A percentile compares a stretch with the other conserved stretches of the same genome.
phyloP scores from a whole-genome alignment of 2,797 vertebrate genomes.

The Eurystomus glaucurus region DNA sequence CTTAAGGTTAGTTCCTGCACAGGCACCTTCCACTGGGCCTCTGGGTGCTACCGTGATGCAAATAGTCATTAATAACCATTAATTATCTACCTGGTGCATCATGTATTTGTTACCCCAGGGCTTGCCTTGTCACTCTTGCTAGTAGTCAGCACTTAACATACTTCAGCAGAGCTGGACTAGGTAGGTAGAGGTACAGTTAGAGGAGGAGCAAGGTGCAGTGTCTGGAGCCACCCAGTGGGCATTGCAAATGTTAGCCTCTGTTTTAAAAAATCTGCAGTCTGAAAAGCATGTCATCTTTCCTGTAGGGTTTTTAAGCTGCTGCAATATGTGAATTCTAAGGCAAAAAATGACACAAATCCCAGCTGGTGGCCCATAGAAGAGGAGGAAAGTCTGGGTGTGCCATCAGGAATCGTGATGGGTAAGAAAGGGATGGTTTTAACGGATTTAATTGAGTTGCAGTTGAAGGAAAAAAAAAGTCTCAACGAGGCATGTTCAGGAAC shows the following conservation, averaged over 20 bases:
- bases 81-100: neutral
- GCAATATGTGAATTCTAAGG: neutral
- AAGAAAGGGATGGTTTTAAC: neutral
- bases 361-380: neutral
- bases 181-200: neutral
- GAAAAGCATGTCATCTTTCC: neutral
- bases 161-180: neutral
- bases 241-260: neutral
- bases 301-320: neutral
- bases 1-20: neutral
- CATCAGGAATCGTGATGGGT: neutral
- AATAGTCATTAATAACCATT: neutral
- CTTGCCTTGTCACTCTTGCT: neutral
- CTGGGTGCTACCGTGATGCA: fast-evolving
- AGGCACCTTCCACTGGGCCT: neutral
- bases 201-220: neutral
- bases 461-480: neutral
- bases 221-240: constrained; percentile 54
- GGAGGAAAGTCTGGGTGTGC: neutral
- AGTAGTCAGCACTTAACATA: neutral
- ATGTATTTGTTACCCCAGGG: neutral
- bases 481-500: neutral
- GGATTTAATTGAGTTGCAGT: neutral
- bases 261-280: neutral
- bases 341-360: neutral